A percentile compares a stretch with the other conserved stretches of the same genome.
phyloP scores from a whole-genome alignment of 2,113 vertebrate genomes.

The Dolichallabes microphthalmus region DNA sequence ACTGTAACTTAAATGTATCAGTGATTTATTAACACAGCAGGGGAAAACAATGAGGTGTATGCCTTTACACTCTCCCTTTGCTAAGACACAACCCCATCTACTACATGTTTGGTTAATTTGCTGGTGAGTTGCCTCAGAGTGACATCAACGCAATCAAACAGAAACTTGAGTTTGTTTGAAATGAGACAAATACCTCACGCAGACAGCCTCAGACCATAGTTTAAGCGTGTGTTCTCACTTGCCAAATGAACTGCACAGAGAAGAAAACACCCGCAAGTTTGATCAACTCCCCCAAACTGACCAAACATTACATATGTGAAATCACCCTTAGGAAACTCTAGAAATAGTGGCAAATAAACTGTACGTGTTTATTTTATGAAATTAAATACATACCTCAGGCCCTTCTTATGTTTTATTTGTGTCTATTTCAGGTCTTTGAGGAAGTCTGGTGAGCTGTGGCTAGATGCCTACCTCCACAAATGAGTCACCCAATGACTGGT shows the following conservation, averaged over 20 bases:
- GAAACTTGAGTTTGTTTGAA: too few relatives aligned
- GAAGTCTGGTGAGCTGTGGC: constrained; percentile 84
- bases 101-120: background rate
- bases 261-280: background rate
- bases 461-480: constrained; percentile 94
- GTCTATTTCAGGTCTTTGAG: constrained; percentile 65
- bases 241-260: background rate
- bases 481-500: constrained; percentile 48
- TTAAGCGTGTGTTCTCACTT: background rate
- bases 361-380: background rate
- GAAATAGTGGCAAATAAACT: background rate
- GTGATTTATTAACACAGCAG: too few relatives aligned
- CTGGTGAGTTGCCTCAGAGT: background rate
- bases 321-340: background rate
- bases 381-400: background rate
- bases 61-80: too few relatives aligned
- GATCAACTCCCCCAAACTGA: background rate
- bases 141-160: too few relatives aligned
- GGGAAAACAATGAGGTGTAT: too few relatives aligned
- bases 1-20: too few relatives aligned
- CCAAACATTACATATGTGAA: background rate
- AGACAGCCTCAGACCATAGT: background rate
- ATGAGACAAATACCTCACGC: too few relatives aligned
- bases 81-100: too few relatives aligned
- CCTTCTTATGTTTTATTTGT: background rate